A percentile compares a stretch with the other conserved stretches of the same genome.
These are phyloP conservation scores for Drosophila orena DNA, from an alignment of 1,140 invertebrate genomes.

Conservation along the genomic window DNA sequence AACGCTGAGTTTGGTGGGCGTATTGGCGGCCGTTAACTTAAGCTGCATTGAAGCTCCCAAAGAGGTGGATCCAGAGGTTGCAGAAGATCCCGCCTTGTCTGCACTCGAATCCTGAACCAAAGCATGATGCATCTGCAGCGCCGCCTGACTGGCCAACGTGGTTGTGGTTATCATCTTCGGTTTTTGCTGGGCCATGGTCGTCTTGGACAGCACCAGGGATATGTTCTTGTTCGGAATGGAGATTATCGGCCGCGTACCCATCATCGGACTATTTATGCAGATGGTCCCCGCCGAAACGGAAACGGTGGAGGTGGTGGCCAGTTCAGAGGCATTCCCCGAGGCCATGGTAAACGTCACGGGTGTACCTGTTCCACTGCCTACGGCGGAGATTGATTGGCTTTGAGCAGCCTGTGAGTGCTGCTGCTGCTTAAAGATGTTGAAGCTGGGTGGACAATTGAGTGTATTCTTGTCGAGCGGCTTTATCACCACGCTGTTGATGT, in stretches of 20 bases:
- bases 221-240: constrained; percentile 55
- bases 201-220: constrained; percentile 66
- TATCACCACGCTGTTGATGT: constrained; percentile 69
- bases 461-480: constrained; percentile 60
- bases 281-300: constrained; percentile 39
- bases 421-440: constrained; percentile 67
- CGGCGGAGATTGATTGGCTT: neutral
- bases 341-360: constrained; percentile 9
- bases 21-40: constrained; percentile 9
- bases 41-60: constrained; percentile 12
- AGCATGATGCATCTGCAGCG: constrained; percentile 54
- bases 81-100: constrained; percentile 7
- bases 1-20: constrained; percentile 29
- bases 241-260: constrained; percentile 26
- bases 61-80: neutral
- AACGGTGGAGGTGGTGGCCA: constrained; percentile 25
- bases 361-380: constrained; percentile 1
- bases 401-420: constrained; percentile 22
- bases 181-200: constrained; percentile 66
- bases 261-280: constrained; percentile 33
- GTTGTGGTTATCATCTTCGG: constrained; percentile 65
- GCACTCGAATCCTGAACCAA: constrained; percentile 26
- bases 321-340: constrained; percentile 1
- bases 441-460: constrained; percentile 54
- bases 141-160: constrained; percentile 28